Evolutionary conservation across 2,113 vertebrate genomes (phyloP).

Genomic region (Pardalotus punctatus): DNA sequence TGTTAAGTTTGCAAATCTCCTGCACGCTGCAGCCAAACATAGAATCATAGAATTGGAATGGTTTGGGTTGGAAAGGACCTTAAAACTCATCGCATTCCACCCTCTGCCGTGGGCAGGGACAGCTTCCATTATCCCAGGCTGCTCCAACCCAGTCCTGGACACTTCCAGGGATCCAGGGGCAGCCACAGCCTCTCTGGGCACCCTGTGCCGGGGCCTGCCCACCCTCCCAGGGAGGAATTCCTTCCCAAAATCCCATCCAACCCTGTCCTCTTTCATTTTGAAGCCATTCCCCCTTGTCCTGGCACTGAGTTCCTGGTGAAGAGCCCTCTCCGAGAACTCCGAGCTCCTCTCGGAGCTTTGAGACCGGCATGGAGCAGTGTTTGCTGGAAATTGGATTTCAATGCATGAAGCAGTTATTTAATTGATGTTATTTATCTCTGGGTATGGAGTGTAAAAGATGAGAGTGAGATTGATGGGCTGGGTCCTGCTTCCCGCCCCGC

Average conservation of each 20-base stretch:
- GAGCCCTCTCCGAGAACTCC: fast-evolving
- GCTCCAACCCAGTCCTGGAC: not conserved
- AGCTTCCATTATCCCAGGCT: fast-evolving
- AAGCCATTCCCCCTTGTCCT: not conserved
- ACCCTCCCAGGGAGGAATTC: fast-evolving
- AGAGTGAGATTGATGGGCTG: not conserved
- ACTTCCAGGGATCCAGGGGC: not conserved
- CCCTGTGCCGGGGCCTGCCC: fast-evolving
- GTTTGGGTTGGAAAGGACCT: not conserved
- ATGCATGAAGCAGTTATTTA: not conserved
- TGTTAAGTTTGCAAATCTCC: not conserved
- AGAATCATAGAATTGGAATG: not conserved
- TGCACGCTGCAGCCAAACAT: fast-evolving
- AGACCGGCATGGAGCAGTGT: fast-evolving
- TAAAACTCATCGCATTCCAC: no score
- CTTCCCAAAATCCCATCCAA: not conserved
- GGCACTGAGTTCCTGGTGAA: not conserved
- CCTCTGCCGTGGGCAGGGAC: not conserved
- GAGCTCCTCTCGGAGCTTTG: not conserved
- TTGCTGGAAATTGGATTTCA: not conserved
- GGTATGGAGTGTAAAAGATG: fast-evolving
- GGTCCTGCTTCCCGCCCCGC: not conserved
- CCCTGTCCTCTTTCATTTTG: not conserved
- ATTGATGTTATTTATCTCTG: not conserved
- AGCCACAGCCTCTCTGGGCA: not conserved